Percentiles rank a stretch among this genome's conserved stretches.
These are phyloP conservation scores for Aplysina aerophoba DNA, from an alignment of 37 sponge, comb jelly and placozoan species.

Conservation along the genomic window DNA sequence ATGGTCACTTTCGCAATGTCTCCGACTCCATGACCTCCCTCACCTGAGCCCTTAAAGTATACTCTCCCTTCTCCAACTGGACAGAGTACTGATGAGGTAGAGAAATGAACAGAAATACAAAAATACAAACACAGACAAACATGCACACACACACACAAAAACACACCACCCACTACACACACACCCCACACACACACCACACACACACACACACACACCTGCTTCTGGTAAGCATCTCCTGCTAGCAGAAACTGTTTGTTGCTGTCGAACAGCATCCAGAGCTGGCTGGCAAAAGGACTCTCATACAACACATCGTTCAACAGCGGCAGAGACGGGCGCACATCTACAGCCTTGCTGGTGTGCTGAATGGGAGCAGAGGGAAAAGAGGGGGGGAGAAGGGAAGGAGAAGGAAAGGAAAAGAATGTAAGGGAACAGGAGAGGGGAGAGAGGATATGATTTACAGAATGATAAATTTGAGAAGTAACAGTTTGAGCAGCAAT, in stretches of 20 bases:
- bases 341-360: constrained; percentile 40
- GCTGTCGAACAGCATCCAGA: constrained; percentile 85
- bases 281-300: constrained; percentile 76
- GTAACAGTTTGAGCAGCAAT: background rate
- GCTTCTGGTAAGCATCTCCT: constrained; percentile 85
- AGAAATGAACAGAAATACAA: background rate
- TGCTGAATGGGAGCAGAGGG: background rate
- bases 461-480: background rate
- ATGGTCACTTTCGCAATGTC: too few relatives aligned
- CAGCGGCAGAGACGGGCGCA: constrained; percentile 60
- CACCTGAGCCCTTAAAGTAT: constrained; percentile 2
- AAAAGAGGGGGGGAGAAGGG: constrained; percentile 15
- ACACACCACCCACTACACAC: constrained; percentile 1
- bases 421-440: background rate
- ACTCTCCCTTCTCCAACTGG: background rate
- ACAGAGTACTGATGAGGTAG: background rate
- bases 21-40: background rate
- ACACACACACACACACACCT: constrained; percentile 34
- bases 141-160: constrained; percentile 23
- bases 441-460: too few relatives aligned
- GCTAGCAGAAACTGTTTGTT: constrained; percentile 72
- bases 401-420: background rate
- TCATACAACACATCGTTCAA: constrained; percentile 87
- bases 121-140: constrained; percentile 12
- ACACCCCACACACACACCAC: background rate